Evolutionary conservation across 1,140 invertebrate species (phyloP), one percentile per base, ranked within the genome.

Genomic region (Lordiphosa mommai): DNA sequence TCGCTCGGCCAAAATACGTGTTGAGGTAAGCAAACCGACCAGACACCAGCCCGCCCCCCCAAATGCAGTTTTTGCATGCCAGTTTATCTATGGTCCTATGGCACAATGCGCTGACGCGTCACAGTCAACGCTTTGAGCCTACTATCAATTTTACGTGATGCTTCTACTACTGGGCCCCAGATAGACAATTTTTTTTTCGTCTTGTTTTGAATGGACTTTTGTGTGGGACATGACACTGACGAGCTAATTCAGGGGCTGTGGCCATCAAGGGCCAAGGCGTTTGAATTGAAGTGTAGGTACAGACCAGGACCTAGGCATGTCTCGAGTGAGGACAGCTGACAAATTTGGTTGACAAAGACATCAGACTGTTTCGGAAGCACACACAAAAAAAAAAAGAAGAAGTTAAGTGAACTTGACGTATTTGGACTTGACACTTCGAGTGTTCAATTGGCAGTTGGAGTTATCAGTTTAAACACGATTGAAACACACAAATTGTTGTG

Each of bases 1-100:
- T 85, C 91, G 92, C 73, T 92, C 91, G 59, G 92, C 92, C 40
- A 92, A 91, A 89, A 91, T 94, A 61, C 90, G 91, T 57, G 90
- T 94, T 38, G 92, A 93, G 90, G 93, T 93, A 72, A 90, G 89
- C 87, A 14, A 9, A 48, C 29, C 27, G 27, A 47, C n/a, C 29
- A 12, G n/a, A n/a, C n/a, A 3, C 16, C 14, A 17, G 7, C 9
- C 13, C 10, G 7, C n/a, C 47, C 20, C 29, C 27, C 17, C 10
- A n/a, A 58, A 14, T 47, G 58, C 30, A 57, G 53, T 47, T 38
- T 40, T 32, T 49, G 53, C 53, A 38, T 56, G 43, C 30, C 46
- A 14, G 44, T 47, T 73, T 73, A 73, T 65, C 74, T 69, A 58
- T 44, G 14, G 50, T 27, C 27, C 49, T 16, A n/a, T n/a, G n/a